Conservation (phyloP, 2,888 invertebrate species). For the Limnephilus rhombicus region DNA sequence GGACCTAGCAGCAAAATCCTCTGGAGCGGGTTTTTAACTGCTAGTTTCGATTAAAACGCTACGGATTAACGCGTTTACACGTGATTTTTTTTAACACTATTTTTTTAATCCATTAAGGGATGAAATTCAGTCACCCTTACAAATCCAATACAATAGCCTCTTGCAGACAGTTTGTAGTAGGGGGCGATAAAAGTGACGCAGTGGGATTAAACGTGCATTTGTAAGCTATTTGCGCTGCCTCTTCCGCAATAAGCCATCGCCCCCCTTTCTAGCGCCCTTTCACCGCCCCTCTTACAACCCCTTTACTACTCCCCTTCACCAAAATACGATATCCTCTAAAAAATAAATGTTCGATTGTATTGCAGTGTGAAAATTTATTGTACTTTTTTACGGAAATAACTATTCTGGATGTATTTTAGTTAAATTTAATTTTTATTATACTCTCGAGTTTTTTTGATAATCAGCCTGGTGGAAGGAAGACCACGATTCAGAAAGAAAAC, state of each 20-base stretch:
- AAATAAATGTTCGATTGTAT: neutral
- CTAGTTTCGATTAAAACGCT: too few relatives aligned
- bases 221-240: neutral
- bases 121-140: neutral
- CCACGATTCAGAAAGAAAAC: too few relatives aligned
- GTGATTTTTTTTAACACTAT: neutral
- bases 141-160: neutral
- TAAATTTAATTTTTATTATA: too few relatives aligned
- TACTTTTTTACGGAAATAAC: too few relatives aligned
- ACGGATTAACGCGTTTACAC: too few relatives aligned
- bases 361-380: too few relatives aligned
- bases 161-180: neutral
- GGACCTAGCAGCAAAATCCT: too few relatives aligned
- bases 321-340: neutral
- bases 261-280: neutral
- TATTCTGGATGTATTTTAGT: too few relatives aligned
- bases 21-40: too few relatives aligned
- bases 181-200: neutral
- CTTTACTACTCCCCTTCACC: neutral
- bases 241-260: neutral
- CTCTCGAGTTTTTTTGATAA: too few relatives aligned
- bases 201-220: slow-evolving; percentile 1
- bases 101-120: neutral
- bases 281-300: neutral
- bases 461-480: too few relatives aligned